These are phyloP conservation scores for Lasioglossum oenotherae DNA, from an alignment of 2,888 invertebrate genomes.

Conservation along the genomic window DNA sequence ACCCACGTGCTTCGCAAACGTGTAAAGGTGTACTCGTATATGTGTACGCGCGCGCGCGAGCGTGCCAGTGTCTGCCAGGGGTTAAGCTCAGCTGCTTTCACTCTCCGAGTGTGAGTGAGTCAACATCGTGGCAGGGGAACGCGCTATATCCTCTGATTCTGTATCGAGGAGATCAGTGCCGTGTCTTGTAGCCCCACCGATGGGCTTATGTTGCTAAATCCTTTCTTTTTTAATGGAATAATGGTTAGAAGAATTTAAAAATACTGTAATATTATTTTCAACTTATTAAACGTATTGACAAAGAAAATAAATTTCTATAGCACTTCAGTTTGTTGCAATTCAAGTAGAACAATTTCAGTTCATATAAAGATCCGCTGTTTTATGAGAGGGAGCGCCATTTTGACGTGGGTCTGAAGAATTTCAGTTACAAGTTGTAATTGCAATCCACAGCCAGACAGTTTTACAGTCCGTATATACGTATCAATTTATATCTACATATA, in stretches of 20 bases:
- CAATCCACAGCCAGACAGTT: too few species aligned
- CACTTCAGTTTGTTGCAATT: too few species aligned
- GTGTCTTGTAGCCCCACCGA: slow-evolving; percentile 20
- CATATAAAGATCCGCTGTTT: too few species aligned
- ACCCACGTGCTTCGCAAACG: slow-evolving; percentile 60
- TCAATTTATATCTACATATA: too few species aligned
- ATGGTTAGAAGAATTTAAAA: too few species aligned
- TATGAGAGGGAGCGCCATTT: neutral
- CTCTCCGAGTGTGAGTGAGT: slow-evolving; percentile 73
- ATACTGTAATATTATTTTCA: too few species aligned
- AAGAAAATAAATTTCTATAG: too few species aligned
- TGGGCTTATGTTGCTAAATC: neutral
- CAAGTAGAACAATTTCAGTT: too few species aligned
- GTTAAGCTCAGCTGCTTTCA: slow-evolving; percentile 76
- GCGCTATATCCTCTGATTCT: slow-evolving; percentile 55
- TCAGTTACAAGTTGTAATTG: too few species aligned
- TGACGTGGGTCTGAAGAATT: neutral
- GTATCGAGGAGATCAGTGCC: slow-evolving; percentile 58
- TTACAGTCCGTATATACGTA: too few species aligned
- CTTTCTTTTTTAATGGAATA: neutral
- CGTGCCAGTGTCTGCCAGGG: slow-evolving; percentile 23
- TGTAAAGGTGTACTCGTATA: slow-evolving; percentile 9
- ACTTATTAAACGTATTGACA: too few species aligned
- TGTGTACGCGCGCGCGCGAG: neutral
- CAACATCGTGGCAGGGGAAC: slow-evolving; percentile 60